These are phyloP conservation scores for Oncopeltus fasciatus DNA, from an alignment of 1,140 invertebrate species.

Conservation along the genomic window DNA sequence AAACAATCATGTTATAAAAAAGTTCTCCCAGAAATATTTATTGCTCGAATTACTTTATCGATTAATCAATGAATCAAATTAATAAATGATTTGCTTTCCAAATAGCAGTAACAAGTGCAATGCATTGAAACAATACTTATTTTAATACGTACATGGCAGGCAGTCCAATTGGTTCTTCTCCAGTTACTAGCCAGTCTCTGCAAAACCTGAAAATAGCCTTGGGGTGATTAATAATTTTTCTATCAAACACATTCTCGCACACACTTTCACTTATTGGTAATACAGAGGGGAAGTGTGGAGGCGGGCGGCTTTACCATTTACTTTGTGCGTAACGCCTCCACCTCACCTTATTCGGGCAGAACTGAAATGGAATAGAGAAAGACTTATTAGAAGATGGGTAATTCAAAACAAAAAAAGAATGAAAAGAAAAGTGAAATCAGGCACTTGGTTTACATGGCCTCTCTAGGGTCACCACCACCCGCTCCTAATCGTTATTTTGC, in stretches of 20 bases:
- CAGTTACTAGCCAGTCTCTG: background rate
- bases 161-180: constrained; percentile 3
- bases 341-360: background rate
- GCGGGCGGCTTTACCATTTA: background rate
- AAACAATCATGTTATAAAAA: no score
- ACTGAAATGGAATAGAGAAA: constrained; percentile 9
- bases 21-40: no score
- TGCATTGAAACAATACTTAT: constrained; percentile 12
- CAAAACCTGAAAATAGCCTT: constrained; percentile 40
- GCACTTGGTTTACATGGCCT: background rate
- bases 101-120: constrained; percentile 16
- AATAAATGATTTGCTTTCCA: no score
- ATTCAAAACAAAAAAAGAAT: constrained; percentile 1
- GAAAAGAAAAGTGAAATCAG: background rate
- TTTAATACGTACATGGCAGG: constrained; percentile 20
- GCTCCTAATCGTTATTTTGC: no score
- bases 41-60: no score
- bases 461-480: no score
- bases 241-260: constrained; percentile 34
- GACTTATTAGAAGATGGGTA: background rate
- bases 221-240: constrained; percentile 40
- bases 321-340: background rate
- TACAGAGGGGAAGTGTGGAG: background rate
- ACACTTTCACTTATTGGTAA: constrained; percentile 10
- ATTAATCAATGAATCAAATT: no score